Conservation (phyloP, 1,140 invertebrate species). For the Antheraea mylitta region DNA sequence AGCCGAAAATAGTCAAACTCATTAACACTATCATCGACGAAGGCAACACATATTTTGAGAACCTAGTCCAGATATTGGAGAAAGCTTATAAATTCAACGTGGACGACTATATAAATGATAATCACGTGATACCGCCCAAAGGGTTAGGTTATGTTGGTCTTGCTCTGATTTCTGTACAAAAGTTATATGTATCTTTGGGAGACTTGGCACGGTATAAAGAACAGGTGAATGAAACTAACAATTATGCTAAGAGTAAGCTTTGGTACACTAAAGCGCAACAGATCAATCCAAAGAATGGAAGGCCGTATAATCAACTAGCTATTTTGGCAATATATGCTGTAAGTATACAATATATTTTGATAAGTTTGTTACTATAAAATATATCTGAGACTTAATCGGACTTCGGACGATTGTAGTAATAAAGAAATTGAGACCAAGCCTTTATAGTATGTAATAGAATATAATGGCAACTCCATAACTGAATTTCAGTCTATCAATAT, state of each 20-base stretch:
- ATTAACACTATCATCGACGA: slow-evolving; percentile 89
- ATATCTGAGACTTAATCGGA: too few relatives aligned
- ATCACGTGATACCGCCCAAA: slow-evolving; percentile 76
- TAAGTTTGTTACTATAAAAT: too few relatives aligned
- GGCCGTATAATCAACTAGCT: slow-evolving; percentile 97
- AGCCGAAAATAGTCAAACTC: slow-evolving; percentile 82
- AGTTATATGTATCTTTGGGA: slow-evolving; percentile 92
- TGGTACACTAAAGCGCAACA: slow-evolving; percentile 96
- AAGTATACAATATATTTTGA: slow-evolving; percentile 66
- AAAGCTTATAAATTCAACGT: slow-evolving; percentile 87
- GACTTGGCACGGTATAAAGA: slow-evolving; percentile 95
- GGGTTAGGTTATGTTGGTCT: slow-evolving; percentile 85
- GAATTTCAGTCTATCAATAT: too few relatives aligned
- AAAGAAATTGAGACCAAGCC: too few relatives aligned
- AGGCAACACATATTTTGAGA: slow-evolving; percentile 89
- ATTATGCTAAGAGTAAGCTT: slow-evolving; percentile 91
- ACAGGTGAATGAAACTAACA: slow-evolving; percentile 89
- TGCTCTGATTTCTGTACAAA: slow-evolving; percentile 91
- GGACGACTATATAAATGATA: slow-evolving; percentile 80
- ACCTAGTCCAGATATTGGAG: slow-evolving; percentile 86
- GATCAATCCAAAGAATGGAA: slow-evolving; percentile 96
- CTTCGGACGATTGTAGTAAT: too few relatives aligned
- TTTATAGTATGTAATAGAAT: too few relatives aligned
- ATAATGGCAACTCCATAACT: too few relatives aligned
- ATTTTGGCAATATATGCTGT: slow-evolving; percentile 94